Conservation (phyloP, 2,113 vertebrate genomes). For the Cephalopterus ornatus region DNA sequence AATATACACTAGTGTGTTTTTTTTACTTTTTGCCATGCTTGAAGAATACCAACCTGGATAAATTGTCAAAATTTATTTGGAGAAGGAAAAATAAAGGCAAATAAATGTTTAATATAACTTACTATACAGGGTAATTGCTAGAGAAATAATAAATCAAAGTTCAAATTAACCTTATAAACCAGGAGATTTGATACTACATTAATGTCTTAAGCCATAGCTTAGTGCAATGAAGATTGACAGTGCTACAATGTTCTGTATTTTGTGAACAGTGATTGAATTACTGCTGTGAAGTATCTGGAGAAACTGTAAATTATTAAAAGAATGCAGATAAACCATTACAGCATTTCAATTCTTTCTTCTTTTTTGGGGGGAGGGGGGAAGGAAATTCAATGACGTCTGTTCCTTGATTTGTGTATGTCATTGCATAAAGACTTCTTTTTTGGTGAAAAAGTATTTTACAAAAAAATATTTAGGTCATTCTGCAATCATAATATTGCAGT, state of each 20-base stretch:
- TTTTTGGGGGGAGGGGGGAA: background rate
- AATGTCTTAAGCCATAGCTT: background rate
- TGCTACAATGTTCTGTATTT: background rate
- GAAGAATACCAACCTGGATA: background rate
- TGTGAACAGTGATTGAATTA: background rate
- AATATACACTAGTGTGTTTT: accelerated
- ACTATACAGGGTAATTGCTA: background rate
- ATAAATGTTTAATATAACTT: background rate
- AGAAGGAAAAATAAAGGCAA: background rate
- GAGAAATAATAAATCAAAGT: background rate
- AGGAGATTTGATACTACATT: background rate
- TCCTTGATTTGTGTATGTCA: background rate
- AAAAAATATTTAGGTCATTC: background rate
- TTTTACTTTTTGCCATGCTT: background rate
- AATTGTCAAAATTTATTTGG: background rate
- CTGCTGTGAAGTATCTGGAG: background rate
- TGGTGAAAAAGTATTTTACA: background rate
- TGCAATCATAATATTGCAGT: background rate
- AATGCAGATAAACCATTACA: background rate
- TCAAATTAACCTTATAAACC: background rate
- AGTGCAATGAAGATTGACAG: background rate
- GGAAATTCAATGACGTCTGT: background rate
- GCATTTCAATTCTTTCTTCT: background rate
- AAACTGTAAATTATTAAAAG: background rate
- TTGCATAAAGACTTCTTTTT: background rate